Evolutionary conservation across 2,113 vertebrate species (phyloP), one percentile per base, ranked within the genome.

Genomic region (Nothoprocta pentlandii): DNA sequence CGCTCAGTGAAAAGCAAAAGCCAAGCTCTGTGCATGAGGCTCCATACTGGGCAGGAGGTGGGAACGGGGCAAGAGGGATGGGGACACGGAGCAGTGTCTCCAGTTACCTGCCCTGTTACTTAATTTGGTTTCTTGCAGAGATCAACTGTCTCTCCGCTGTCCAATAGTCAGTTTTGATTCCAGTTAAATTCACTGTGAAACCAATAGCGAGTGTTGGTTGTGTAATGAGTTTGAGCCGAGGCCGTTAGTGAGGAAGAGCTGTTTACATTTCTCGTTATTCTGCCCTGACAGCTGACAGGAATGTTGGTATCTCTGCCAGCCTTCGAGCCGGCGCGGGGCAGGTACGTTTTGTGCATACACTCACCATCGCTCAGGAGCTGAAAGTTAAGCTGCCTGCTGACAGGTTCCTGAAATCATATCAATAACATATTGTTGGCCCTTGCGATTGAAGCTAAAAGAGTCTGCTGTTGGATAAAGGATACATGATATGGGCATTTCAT

Each of bases 381-480:
- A 98, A 98, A 98, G 98, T 95, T 91, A 98, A 98, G 98, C 97
- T 97, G 98, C 97, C 98, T 98, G 96, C 98, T 98, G 98, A 98
- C 98, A 97, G 97, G 97, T 97, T 97, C 97, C 98, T 98, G 98
- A 98, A 98, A 97, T 96, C 97, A 79, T 97, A 97, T 98, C 98
- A 98, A 98, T 98, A 98, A 98, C 97, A 97, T 98, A 98, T 98
- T 98, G 98, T 99, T 97, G 93, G 91, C 83, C 95, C 87, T 92
- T 94, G 92, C 95, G 96, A 95, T 89, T 68, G 94, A 93, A 94
- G 92, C 89, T 95, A 93, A 97, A 96, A 91, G 95, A 96, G 82
- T 81, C 94, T 95, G 95, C 94, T 97, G 96, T 97, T 93, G 96
- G 89, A 94, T 92, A 94, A 93, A 96, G 95, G 94, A 82, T 93